Base-by-base conservation (phyloP, 2,888 invertebrate species). In the Ctenicera cuprea region DNA sequence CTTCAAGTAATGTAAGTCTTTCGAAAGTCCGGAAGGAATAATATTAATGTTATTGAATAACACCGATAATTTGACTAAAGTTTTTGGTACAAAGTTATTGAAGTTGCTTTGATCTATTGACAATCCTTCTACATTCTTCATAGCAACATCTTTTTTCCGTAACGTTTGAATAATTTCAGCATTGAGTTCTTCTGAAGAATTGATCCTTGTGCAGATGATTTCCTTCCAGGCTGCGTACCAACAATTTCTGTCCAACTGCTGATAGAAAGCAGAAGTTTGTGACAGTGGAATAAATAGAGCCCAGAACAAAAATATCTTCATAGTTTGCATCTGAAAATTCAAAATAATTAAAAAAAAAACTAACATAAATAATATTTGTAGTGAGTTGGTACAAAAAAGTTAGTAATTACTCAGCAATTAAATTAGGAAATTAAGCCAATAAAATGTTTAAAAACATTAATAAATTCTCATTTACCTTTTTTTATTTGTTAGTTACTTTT, bases 31-130 rank as follows among this genome's bases (percentile, higher is more conserved):
- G 0, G 67, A 30, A 0, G 57, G 33, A n/a, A 67, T 33, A 18
- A 30, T 18, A 12, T 18, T 41, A 33, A 67, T 59, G 2, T 59
- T 67, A 33, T 18, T 67, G 16, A 14, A 14, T 20, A 30, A 7
- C 33, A 59, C 5, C 8, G 20, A 4, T 16, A 67, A 26, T 33
- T 14, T 30, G n/a, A 48, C 8, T 5, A 43, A 33, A 5, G 41
- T 45, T n/a, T 30, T 59, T 12, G 18, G 45, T 3, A n/a, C 12
- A n/a, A 67, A 48, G 11, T 7, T 48, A 7, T 43, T 9, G 1
- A 67, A 38, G 33, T 67, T 67, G 45, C 67, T 59, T 1, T 8
- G 4, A 11, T 43, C 14, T 8, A 67, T 48, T 45, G 14, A 9
- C 16, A 67, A 14, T 12, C 30, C 30, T 33, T 54, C 14, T 5